Conservation (phyloP, 2,888 invertebrate species). For the Agrochola circellaris region DNA sequence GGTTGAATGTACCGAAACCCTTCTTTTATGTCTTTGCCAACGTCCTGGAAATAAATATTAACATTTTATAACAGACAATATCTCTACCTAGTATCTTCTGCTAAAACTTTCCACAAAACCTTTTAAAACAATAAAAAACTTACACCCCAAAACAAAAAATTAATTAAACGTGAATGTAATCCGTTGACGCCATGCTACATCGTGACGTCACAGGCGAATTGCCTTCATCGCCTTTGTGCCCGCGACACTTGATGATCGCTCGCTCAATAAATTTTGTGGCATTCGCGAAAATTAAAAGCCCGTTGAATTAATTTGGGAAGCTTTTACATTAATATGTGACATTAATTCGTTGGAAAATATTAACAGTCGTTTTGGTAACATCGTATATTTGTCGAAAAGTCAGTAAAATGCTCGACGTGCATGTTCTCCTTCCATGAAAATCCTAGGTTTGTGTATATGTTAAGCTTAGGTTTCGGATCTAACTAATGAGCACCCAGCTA, state of each 20-base stretch:
- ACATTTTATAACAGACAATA: not conserved
- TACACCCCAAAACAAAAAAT: not conserved
- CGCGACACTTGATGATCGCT: constrained; percentile 39
- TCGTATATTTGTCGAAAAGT: not conserved
- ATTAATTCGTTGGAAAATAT: not conserved
- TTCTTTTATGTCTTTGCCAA: not conserved
- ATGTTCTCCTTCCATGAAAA: not conserved
- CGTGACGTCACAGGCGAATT: constrained; percentile 47
- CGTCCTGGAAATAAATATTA: not conserved
- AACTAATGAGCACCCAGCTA: not conserved
- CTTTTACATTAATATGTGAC: not conserved
- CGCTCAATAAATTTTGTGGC: constrained; percentile 44
- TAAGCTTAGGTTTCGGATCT: not conserved
- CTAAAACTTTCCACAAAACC: not conserved
- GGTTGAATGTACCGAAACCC: not conserved
- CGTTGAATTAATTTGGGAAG: constrained; percentile 29
- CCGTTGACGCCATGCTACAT: constrained; percentile 11
- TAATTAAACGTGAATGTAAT: constrained; percentile 15
- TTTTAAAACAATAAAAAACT: constrained; percentile 1
- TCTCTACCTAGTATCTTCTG: not conserved
- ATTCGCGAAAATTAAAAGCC: constrained; percentile 40
- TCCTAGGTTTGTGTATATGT: too few species aligned
- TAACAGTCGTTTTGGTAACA: not conserved
- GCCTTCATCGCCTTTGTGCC: constrained; percentile 31
- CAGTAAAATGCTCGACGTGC: not conserved